Evolutionary conservation across 2,113 vertebrate species (phyloP), one percentile per base, ranked within the genome.

Genomic region (Rana temporaria): DNA sequence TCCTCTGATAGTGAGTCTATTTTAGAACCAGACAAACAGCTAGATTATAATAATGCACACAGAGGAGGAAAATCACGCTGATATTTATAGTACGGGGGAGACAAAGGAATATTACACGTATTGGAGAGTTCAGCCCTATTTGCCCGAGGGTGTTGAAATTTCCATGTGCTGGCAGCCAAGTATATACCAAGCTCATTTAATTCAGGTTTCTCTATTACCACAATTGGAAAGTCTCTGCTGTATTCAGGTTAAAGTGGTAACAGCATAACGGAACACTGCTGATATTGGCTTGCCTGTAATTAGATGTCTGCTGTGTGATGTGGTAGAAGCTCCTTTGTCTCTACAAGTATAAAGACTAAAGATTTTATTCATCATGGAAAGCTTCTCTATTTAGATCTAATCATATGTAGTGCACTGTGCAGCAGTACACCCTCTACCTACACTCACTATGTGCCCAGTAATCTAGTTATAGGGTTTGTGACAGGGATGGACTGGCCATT

Each of bases 71-170:
- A 62, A 72, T 64, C 30, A 56, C 26, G 22, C 53, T 65, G 59
- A 59, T 82, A 82, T 82, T 75, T 73, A 75, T 82, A 82, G 70
- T 55, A 75, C 18, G 32, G 38, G 72, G 32, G 56, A 42, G 60
- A 57, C 55, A 67, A 20, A 48, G 80, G 80, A 82, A 59, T 82
- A 82, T 48, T 57, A 66, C 42, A 65, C 60, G 66, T 42, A 81
- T 22, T 22, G 65, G 8, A 66, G 30, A 17, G 22, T 53, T 30
- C 63, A 66, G 20, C n/a, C 18, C 20, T 32, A 57, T 30, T 26
- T 65, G 60, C 79, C 69, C 26, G 53, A 79, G 78, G 78, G 52
- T 66, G 48, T 75, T 67, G 30, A 16, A 48, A 42, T 82, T 74
- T 82, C 80, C 30, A 59, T 32, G 42, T 32, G 20, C 20, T 38